phyloP scores from a whole-genome alignment of 2,113 vertebrate genomes.

The Pelmatolapia mariae region DNA sequence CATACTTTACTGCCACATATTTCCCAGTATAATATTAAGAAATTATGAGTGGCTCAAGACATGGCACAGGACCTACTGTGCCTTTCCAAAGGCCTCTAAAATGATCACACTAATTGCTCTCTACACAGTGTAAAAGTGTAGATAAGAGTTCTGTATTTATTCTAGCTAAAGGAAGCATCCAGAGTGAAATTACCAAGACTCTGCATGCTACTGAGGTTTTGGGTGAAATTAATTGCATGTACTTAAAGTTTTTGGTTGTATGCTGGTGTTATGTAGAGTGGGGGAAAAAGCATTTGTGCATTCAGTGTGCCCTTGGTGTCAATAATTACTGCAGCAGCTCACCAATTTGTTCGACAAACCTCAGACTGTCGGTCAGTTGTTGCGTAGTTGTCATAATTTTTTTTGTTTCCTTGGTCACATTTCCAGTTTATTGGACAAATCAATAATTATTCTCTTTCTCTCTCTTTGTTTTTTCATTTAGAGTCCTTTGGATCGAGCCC shows the following conservation, averaged over 20 bases:
- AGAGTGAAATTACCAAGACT: neutral
- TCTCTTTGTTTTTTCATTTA: slow-evolving; percentile 48
- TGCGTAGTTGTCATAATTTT: rapidly evolving
- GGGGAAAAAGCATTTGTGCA: rapidly evolving
- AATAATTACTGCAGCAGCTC: neutral
- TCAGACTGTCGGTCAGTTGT: neutral
- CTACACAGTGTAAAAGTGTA: neutral
- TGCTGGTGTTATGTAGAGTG: neutral
- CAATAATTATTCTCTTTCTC: neutral
- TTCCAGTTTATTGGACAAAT: neutral
- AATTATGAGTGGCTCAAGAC: neutral
- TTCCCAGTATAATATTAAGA: neutral
- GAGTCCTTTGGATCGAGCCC: slow-evolving; percentile 91
- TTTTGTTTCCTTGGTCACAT: neutral
- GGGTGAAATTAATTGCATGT: too few species aligned
- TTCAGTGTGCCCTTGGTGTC: neutral
- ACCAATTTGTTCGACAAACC: neutral
- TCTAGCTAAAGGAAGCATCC: neutral
- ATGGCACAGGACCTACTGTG: neutral
- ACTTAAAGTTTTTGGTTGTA: neutral
- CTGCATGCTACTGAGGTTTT: neutral
- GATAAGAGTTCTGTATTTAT: neutral
- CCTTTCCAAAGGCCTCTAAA: neutral
- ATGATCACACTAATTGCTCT: neutral
- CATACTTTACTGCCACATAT: neutral